Conservation (phyloP, 2,888 invertebrate species). For the Drosophila mimica region DNA sequence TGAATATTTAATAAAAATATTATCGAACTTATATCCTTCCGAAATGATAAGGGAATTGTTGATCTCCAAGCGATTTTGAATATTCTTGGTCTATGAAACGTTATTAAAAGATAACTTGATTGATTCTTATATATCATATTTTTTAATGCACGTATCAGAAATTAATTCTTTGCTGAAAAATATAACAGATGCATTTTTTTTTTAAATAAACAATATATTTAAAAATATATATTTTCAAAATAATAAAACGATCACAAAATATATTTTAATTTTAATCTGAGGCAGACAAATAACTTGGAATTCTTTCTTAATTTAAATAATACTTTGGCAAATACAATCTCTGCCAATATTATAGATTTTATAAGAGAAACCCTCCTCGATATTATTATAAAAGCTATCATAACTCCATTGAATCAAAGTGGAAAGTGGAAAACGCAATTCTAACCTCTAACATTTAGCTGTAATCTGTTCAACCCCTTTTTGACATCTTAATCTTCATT, state of each 20-base stretch:
- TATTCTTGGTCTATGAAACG: not conserved
- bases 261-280: not conserved
- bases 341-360: not conserved
- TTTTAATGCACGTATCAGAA: not conserved
- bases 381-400: not conserved
- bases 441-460: not conserved
- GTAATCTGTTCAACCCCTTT: conserved; percentile 50
- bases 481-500: conserved; percentile 18
- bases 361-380: not conserved
- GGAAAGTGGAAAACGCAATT: not conserved
- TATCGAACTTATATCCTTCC: not conserved
- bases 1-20: not conserved
- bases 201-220: too few species aligned
- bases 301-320: not conserved
- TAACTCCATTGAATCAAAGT: not conserved
- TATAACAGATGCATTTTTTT: too few species aligned
- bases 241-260: not conserved
- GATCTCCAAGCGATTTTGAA: not conserved
- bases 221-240: not conserved
- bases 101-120: not conserved
- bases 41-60: rapidly evolving
- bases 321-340: not conserved
- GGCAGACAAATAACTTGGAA: not conserved
- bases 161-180: not conserved
- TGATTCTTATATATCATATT: not conserved